These are phyloP conservation scores for Sphinx pinastri DNA, from an alignment of 2,888 invertebrate genomes.

Conservation along the genomic window DNA sequence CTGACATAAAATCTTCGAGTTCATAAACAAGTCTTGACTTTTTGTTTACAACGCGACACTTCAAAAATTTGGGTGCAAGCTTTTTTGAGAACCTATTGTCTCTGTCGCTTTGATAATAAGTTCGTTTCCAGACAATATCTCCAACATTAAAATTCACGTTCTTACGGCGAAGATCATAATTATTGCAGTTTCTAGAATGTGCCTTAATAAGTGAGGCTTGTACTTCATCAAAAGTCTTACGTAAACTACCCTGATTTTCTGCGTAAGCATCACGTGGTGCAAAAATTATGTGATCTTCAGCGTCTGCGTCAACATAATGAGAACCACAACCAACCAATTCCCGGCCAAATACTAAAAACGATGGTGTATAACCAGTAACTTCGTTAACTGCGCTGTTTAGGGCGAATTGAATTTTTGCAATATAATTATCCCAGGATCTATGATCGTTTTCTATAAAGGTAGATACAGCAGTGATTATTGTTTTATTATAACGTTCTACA, in stretches of 20 bases:
- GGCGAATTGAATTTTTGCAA: background rate
- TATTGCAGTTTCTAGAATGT: background rate
- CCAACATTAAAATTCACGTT: background rate
- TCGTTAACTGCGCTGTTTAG: background rate
- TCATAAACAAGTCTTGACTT: background rate
- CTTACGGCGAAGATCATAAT: background rate
- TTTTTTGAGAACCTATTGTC: background rate
- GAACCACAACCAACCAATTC: slow-evolving; percentile 26
- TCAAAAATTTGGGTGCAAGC: background rate
- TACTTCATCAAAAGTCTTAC: slow-evolving; percentile 27
- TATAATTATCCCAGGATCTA: background rate
- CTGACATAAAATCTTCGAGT: background rate
- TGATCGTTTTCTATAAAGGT: background rate
- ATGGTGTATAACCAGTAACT: slow-evolving; percentile 27
- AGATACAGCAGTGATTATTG: slow-evolving; percentile 31
- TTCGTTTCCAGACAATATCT: background rate
- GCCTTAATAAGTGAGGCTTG: background rate
- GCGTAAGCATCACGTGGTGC: slow-evolving; percentile 34
- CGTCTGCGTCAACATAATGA: slow-evolving; percentile 30
- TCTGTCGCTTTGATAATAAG: background rate
- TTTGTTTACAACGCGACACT: background rate
- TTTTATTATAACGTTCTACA: slow-evolving; percentile 33
- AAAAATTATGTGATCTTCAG: slow-evolving; percentile 31
- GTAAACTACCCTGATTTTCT: slow-evolving; percentile 28
- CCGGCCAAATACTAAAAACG: slow-evolving; percentile 33